phyloP scores from a whole-genome alignment of 2,888 invertebrate species.

The Cremastobaeus sp. region DNA sequence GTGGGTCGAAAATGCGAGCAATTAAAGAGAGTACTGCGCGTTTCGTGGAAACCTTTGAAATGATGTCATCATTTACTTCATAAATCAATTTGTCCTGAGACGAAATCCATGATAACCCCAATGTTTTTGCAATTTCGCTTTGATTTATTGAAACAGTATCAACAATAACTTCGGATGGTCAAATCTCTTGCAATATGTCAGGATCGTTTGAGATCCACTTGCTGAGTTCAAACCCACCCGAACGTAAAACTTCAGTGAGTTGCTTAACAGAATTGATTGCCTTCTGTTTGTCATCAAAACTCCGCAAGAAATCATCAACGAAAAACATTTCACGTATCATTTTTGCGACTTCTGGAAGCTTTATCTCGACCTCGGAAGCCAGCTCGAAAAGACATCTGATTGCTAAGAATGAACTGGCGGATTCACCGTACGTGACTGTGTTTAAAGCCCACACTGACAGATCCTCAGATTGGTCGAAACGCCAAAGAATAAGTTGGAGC shows the following conservation, averaged over 20 bases:
- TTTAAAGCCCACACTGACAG: not conserved
- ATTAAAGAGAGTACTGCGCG: conserved; percentile 43
- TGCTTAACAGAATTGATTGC: not conserved
- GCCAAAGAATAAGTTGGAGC: not conserved
- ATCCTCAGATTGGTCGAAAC: not conserved
- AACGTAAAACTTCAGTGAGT: not conserved
- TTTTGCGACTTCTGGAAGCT: not conserved
- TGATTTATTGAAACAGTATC: not conserved
- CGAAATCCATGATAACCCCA: not conserved
- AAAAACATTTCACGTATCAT: not conserved
- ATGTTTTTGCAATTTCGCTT: not conserved
- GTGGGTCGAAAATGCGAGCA: conserved; percentile 53
- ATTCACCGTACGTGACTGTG: not conserved
- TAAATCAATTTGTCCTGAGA: not conserved
- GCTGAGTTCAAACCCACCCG: not conserved
- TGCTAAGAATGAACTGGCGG: not conserved
- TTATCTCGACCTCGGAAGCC: not conserved
- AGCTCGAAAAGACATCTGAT: not conserved
- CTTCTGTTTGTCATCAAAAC: not conserved
- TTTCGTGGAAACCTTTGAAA: conserved; percentile 14
- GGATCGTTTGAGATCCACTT: not conserved
- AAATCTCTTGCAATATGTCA: not conserved
- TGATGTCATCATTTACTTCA: not conserved
- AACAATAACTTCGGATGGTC: too few relatives aligned
- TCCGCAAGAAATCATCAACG: not conserved